Evolutionary conservation across 2,113 vertebrate genomes (phyloP).

Genomic region (Anguilla rostrata): DNA sequence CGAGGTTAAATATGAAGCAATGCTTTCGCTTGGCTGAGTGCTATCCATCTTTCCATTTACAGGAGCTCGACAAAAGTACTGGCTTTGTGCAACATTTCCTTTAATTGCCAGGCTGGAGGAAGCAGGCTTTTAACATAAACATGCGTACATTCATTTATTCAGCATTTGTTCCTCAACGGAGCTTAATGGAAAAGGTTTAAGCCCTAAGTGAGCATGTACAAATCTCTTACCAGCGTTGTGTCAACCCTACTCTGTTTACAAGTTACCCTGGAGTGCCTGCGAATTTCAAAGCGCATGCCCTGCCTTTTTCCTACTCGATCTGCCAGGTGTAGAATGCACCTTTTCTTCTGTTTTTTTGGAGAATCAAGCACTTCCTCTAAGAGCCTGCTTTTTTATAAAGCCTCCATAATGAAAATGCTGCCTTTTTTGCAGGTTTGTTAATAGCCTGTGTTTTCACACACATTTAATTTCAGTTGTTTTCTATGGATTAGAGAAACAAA

Average conservation of each 20-base stretch:
- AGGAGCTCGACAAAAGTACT: constrained; percentile 95
- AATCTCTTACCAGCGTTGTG: constrained; percentile 76
- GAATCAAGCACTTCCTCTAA: constrained; percentile 38
- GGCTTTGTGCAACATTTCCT: constrained; percentile 89
- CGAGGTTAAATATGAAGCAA: constrained; percentile 90
- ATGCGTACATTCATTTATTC: constrained; percentile 88
- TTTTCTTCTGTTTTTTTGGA: constrained; percentile 42
- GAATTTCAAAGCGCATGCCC: constrained; percentile 1
- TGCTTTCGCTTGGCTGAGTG: constrained; percentile 86
- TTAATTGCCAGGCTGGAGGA: constrained; percentile 89
- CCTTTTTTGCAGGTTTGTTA: neutral
- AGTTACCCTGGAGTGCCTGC: constrained; percentile 39
- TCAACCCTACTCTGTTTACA: constrained; percentile 62
- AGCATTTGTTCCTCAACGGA: constrained; percentile 87
- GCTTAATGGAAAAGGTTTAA: constrained; percentile 88
- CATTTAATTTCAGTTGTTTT: neutral
- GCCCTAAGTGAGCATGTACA: constrained; percentile 79
- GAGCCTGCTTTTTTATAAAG: constrained; percentile 32
- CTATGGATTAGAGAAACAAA: neutral
- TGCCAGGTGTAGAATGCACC: constrained; percentile 44
- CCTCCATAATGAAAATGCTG: constrained; percentile 37
- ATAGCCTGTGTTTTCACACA: neutral
- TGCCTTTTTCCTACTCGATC: constrained; percentile 60
- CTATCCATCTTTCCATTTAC: constrained; percentile 98
- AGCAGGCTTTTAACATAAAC: constrained; percentile 98